Conservation (phyloP, 1,140 invertebrate genomes). For the Antheraea pernyi region DNA sequence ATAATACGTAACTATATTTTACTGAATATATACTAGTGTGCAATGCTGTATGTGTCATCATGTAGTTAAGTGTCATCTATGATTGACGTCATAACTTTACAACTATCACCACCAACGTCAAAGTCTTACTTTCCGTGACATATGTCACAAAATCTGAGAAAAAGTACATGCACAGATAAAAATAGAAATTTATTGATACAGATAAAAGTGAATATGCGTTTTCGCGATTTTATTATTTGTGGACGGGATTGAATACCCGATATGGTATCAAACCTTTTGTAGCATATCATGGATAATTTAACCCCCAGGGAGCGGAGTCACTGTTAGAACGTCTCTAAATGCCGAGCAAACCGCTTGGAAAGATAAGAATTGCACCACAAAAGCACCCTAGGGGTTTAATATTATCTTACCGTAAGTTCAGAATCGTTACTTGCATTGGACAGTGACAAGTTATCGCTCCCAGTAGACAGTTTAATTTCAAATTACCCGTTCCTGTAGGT, state of each 20-base stretch:
- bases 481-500: no score
- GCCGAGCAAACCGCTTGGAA: not conserved
- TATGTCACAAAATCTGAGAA: no score
- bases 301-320: not conserved
- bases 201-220: not conserved
- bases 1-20: no score
- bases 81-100: no score
- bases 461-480: not conserved
- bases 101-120: no score
- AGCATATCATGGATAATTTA: not conserved
- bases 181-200: no score
- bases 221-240: not conserved
- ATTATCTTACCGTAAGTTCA: not conserved
- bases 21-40: no score
- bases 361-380: conserved; percentile 2
- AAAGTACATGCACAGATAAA: no score
- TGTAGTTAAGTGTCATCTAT: no score
- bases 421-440: not conserved
- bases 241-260: not conserved
- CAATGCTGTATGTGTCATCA: no score
- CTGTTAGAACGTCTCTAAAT: not conserved
- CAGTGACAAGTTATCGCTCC: not conserved
- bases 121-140: no score
- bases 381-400: not conserved
- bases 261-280: not conserved